These are phyloP conservation scores for Diplogasteroides magnus DNA, from an alignment of 1,140 invertebrate species.

Conservation along the genomic window DNA sequence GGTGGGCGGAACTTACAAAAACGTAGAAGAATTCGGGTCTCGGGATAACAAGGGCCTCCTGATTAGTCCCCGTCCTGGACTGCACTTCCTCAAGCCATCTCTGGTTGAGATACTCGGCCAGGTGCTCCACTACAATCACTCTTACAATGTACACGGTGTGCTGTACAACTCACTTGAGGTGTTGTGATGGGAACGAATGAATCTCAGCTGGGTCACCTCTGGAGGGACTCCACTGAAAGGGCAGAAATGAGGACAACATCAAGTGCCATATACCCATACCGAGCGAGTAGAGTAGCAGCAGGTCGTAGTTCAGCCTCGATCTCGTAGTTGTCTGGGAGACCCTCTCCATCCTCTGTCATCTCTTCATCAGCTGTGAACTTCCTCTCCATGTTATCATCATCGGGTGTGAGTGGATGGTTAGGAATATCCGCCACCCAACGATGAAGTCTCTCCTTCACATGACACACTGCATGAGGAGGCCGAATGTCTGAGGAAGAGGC, in stretches of 20 bases:
- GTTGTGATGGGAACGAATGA: neutral
- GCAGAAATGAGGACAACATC: neutral
- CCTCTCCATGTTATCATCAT: neutral
- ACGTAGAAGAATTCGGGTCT: neutral
- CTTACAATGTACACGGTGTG: neutral
- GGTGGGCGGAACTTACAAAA: neutral
- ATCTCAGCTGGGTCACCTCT: neutral
- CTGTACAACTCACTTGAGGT: neutral
- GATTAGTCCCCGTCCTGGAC: too few relatives aligned
- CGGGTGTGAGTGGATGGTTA: neutral
- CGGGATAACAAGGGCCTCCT: neutral
- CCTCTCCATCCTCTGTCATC: neutral
- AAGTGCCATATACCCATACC: neutral
- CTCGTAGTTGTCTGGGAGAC: neutral
- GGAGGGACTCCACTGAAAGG: neutral
- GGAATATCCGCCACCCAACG: neutral
- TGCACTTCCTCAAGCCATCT: neutral
- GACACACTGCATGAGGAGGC: neutral
- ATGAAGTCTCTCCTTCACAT: neutral
- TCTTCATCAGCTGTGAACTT: neutral
- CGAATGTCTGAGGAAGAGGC: neutral
- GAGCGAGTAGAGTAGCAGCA: neutral
- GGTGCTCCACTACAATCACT: neutral
- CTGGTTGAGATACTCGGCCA: neutral
- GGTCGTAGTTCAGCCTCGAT: neutral